Evolutionary conservation across 2,888 invertebrate species (phyloP).

Genomic region (Synergus umbraculus): DNA sequence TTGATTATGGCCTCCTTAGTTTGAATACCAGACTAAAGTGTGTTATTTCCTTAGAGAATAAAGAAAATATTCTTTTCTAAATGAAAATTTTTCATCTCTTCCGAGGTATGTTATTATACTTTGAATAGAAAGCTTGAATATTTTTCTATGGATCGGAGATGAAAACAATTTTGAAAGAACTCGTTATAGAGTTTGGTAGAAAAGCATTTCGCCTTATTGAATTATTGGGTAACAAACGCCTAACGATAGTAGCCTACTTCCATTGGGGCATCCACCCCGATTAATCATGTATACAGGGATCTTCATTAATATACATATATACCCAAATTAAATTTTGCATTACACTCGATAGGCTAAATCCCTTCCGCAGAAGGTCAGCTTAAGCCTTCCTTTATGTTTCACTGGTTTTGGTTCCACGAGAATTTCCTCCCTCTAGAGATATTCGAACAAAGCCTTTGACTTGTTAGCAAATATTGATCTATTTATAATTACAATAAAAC

Average conservation of each 20-base stretch:
- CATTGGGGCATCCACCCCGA: slow-evolving; percentile 1
- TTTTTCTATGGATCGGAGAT: too few species aligned
- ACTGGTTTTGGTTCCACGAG: neutral
- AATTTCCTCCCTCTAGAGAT: neutral
- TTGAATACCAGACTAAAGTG: neutral
- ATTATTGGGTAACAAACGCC: neutral
- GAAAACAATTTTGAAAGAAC: too few species aligned
- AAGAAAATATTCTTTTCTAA: neutral
- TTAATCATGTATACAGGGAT: slow-evolving; percentile 22
- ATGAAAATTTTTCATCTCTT: slow-evolving; percentile 3
- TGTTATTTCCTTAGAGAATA: neutral
- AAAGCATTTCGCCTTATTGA: neutral
- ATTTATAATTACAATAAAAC: too few species aligned
- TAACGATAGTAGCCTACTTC: slow-evolving; percentile 1
- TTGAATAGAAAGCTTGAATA: neutral
- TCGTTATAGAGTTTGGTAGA: neutral
- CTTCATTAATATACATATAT: slow-evolving; percentile 23
- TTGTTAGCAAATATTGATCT: neutral
- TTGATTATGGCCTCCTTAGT: neutral
- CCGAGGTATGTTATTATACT: neutral
- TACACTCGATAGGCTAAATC: slow-evolving; percentile 5
- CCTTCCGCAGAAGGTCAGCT: neutral
- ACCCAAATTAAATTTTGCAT: slow-evolving; percentile 27
- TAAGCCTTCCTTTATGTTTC: neutral
- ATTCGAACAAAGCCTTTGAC: neutral